Percentiles rank a stretch among this genome's conserved stretches.
phyloP scores from a whole-genome alignment of 2,797 vertebrate genomes.

The Enteromius afrohamiltoni region DNA sequence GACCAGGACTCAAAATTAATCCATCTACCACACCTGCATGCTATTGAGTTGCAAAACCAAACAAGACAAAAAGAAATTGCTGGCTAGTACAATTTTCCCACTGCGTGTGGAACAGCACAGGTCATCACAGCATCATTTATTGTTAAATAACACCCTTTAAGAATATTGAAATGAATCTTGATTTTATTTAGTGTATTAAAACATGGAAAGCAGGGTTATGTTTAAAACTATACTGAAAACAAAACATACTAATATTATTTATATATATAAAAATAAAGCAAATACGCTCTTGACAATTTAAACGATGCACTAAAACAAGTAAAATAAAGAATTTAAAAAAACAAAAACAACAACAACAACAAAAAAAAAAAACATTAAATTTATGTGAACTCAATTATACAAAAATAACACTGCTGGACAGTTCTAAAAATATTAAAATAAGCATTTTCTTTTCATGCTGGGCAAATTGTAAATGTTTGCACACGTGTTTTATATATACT shows the following conservation, averaged over 20 bases:
- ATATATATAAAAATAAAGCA: too few relatives aligned
- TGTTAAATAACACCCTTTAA: not conserved
- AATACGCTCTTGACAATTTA: too few relatives aligned
- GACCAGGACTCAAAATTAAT: not conserved
- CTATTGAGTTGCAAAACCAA: not conserved
- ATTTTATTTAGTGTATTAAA: not conserved
- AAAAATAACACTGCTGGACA: not conserved
- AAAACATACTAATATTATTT: too few relatives aligned
- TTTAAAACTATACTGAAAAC: too few relatives aligned
- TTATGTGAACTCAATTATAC: not conserved
- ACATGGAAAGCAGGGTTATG: not conserved
- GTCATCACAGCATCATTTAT: not conserved
- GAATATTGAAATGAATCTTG: not conserved
- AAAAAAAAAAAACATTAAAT: not conserved
- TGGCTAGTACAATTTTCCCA: not conserved
- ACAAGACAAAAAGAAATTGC: too few relatives aligned
- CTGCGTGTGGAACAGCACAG: not conserved
- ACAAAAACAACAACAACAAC: too few relatives aligned
- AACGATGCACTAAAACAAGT: too few relatives aligned
- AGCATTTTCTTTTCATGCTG: too few relatives aligned
- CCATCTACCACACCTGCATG: not conserved
- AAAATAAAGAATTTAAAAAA: too few relatives aligned
- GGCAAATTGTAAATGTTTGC: not conserved
- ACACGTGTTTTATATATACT: not conserved
- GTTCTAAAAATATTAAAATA: too few relatives aligned